These are phyloP conservation scores for Arbacia lixula DNA, from an alignment of 53 echinoderm and acorn worm species.

Conservation along the genomic window DNA sequence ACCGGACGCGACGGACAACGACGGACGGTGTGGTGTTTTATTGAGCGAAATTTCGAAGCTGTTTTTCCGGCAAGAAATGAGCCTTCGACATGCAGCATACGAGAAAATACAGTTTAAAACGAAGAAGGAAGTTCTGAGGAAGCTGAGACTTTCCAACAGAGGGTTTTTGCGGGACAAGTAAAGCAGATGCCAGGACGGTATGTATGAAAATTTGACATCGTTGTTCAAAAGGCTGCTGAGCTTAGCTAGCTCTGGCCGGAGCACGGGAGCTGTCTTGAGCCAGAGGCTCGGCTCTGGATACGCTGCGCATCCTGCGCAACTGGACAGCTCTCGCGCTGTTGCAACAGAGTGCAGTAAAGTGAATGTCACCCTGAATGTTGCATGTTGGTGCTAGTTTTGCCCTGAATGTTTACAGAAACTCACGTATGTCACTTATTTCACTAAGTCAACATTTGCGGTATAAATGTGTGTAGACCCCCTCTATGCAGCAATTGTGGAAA, in stretches of 20 bases:
- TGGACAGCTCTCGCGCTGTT: too few relatives aligned
- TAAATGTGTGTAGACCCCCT: too few relatives aligned
- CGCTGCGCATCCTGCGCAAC: too few relatives aligned
- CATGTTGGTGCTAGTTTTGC: too few relatives aligned
- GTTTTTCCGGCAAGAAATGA: constrained; percentile 16
- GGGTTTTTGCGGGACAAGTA: constrained; percentile 4
- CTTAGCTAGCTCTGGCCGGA: background rate
- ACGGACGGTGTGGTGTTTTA: background rate
- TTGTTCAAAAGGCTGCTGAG: background rate
- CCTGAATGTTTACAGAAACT: too few relatives aligned
- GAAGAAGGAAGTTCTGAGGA: constrained; percentile 35
- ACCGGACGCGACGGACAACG: background rate
- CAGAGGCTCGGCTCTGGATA: too few relatives aligned
- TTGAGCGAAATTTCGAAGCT: too few relatives aligned
- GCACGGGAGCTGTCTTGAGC: background rate
- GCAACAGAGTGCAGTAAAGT: too few relatives aligned
- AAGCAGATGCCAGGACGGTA: constrained; percentile 54
- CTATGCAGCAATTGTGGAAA: too few relatives aligned
- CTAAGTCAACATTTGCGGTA: too few relatives aligned
- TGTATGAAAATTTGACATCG: background rate
- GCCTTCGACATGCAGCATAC: constrained; percentile 32
- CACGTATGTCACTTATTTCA: too few relatives aligned
- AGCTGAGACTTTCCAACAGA: background rate
- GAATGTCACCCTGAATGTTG: too few relatives aligned
- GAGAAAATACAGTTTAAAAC: constrained; percentile 36